Evolutionary conservation across 2,113 vertebrate species (phyloP).

Genomic region (Galbula dea): DNA sequence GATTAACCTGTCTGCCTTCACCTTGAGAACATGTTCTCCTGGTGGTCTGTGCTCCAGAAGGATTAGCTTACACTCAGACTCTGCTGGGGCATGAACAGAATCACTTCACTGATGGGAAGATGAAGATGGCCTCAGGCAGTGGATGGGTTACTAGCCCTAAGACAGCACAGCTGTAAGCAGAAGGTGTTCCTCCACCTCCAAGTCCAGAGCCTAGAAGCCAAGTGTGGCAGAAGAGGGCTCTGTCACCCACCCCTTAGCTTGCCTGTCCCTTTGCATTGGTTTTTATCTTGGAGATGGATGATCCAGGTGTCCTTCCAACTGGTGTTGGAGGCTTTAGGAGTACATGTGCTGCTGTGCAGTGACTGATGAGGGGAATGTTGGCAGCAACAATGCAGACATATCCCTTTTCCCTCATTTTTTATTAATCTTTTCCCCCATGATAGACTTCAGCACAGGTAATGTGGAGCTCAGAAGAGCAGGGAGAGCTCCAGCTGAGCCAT

Average conservation of each 20-base stretch:
- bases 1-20: neutral
- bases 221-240: neutral
- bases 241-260: neutral
- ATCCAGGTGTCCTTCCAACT: neutral
- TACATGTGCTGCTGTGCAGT: neutral
- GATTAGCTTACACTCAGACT: neutral
- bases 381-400: neutral
- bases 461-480: neutral
- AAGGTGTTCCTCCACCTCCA: neutral
- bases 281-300: neutral
- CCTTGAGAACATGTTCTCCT: rapidly evolving
- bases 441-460: neutral
- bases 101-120: neutral
- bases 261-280: neutral
- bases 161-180: neutral
- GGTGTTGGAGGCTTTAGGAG: neutral
- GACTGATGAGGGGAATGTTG: neutral
- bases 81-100: neutral
- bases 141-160: neutral
- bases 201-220: neutral
- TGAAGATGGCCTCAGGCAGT: neutral
- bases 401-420: neutral
- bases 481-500: neutral
- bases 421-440: no score
- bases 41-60: neutral